Conservation (phyloP, 2,888 invertebrate genomes). For the Uropetala carovei region DNA sequence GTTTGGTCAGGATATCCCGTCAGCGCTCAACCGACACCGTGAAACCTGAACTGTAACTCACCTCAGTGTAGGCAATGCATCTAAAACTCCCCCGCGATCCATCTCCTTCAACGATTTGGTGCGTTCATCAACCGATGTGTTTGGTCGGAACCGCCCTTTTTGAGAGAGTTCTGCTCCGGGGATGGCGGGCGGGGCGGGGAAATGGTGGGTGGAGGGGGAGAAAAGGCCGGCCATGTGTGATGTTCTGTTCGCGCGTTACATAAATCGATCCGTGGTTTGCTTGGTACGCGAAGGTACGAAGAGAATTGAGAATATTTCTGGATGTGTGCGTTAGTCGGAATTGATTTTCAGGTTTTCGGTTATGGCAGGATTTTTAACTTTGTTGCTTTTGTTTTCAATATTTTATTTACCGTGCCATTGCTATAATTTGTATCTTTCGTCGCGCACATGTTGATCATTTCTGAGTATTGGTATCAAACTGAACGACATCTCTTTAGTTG, state of each 20-base stretch:
- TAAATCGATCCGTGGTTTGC: slow-evolving; percentile 1
- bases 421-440: too few species aligned
- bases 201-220: neutral
- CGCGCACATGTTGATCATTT: too few species aligned
- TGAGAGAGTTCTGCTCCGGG: neutral
- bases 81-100: slow-evolving; percentile 32
- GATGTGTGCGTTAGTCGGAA: neutral
- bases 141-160: neutral
- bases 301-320: neutral
- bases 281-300: slow-evolving; percentile 5
- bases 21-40: slow-evolving; percentile 1
- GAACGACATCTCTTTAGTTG: too few species aligned
- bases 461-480: too few species aligned
- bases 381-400: neutral
- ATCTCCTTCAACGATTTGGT: slow-evolving; percentile 14
- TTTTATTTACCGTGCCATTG: too few species aligned
- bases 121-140: slow-evolving; percentile 19
- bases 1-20: neutral
- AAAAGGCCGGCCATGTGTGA: neutral
- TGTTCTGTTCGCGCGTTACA: slow-evolving; percentile 13
- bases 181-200: too few species aligned
- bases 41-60: slow-evolving; percentile 18
- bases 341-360: neutral
- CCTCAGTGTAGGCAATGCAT: slow-evolving; percentile 19
- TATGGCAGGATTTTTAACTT: neutral